phyloP scores from a whole-genome alignment of 2,888 invertebrate genomes.

The Cantharis flavilabris region DNA sequence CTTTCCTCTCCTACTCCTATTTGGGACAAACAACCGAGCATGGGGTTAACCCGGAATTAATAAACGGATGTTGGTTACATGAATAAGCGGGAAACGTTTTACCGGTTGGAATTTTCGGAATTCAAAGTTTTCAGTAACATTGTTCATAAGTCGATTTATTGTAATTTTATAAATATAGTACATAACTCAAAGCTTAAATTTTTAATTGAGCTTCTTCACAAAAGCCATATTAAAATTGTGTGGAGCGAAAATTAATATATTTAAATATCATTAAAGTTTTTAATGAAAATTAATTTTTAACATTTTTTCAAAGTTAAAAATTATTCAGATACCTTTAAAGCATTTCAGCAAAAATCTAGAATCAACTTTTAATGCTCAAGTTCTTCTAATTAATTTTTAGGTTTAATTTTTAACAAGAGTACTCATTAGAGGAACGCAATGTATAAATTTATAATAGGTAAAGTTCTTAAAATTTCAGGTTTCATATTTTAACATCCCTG shows the following conservation, averaged over 20 bases:
- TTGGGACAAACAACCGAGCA: constrained; percentile 19
- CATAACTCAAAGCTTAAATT: background rate
- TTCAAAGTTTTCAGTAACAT: constrained; percentile 3
- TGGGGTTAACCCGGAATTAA: constrained; percentile 26
- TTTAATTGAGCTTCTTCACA: background rate
- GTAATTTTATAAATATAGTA: background rate
- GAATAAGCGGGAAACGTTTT: constrained; percentile 25
- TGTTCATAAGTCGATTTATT: constrained; percentile 9
- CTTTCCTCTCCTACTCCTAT: constrained; percentile 9
- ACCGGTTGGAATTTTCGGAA: constrained; percentile 21
- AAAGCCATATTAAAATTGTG: background rate
- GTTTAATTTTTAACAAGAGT: constrained; percentile 21
- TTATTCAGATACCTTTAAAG: background rate
- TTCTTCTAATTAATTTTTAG: background rate
- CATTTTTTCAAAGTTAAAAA: background rate
- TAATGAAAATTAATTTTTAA: background rate
- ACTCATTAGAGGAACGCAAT: constrained; percentile 22
- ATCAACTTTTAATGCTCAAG: background rate
- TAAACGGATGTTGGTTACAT: constrained; percentile 24
- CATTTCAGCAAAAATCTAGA: background rate
- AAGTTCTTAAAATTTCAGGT: constrained; percentile 22
- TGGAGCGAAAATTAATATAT: background rate
- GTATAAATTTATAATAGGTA: constrained; percentile 22
- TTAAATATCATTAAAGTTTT: too few species aligned
- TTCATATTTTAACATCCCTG: constrained; percentile 21